A percentile compares a stretch with the other conserved stretches of the same genome.
Evolutionary conservation across 2,888 invertebrate genomes (phyloP).

Genomic region (Patella pellucida): DNA sequence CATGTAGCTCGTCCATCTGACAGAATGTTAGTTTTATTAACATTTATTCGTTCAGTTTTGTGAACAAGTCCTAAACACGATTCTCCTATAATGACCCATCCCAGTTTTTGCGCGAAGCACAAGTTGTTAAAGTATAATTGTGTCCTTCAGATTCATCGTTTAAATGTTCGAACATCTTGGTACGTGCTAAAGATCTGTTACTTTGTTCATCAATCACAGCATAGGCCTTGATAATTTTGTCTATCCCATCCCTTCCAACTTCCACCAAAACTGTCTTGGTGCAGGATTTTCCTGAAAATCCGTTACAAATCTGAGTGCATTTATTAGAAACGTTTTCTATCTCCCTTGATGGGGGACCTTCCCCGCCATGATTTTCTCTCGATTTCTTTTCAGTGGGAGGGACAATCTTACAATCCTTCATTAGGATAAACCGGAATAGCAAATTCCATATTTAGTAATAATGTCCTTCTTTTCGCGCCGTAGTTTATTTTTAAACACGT

Average conservation of each 20-base stretch:
- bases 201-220: conserved; percentile 35
- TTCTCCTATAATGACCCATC: conserved; percentile 23
- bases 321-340: conserved; percentile 6
- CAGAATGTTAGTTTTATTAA: conserved; percentile 19
- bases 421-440: conserved; percentile 9
- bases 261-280: conserved; percentile 25
- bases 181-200: conserved; percentile 22
- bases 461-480: background rate
- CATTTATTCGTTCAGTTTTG: conserved; percentile 14
- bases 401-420: background rate
- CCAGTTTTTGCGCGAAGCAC: conserved; percentile 22
- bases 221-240: conserved; percentile 21
- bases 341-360: background rate
- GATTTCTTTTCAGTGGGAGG: background rate
- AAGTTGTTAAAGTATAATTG: conserved; percentile 18
- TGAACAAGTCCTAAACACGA: conserved; percentile 19
- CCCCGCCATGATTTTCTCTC: conserved; percentile 23
- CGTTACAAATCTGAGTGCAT: conserved; percentile 26
- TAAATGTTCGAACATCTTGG: conserved; percentile 23
- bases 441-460: conserved; percentile 17
- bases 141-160: conserved; percentile 6
- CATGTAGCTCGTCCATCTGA: conserved; percentile 1
- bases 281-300: conserved; percentile 27
- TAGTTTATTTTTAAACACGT: background rate
- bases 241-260: conserved; percentile 14